Percentiles rank a stretch among this genome's conserved stretches.
These are phyloP conservation scores for Eugnorisma glareosa DNA, from an alignment of 2,888 invertebrate genomes.

Conservation along the genomic window DNA sequence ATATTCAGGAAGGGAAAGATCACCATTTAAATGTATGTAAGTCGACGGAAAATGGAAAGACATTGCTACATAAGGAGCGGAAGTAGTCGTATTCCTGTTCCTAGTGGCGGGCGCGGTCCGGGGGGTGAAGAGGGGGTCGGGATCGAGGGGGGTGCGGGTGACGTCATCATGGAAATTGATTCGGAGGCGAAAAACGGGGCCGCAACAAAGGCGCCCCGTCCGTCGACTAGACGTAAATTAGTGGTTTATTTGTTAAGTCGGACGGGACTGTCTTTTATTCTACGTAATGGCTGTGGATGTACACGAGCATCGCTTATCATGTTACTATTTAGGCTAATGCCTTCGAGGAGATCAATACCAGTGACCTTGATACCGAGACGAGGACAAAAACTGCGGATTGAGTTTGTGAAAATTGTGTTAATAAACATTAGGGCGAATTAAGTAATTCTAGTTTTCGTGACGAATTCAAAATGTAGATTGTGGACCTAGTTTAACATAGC, in stretches of 20 bases:
- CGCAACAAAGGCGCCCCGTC: constrained; percentile 85
- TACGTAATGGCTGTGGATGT: constrained; percentile 72
- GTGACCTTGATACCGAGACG: constrained; percentile 64
- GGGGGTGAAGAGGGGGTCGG: constrained; percentile 65
- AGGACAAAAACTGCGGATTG: constrained; percentile 45
- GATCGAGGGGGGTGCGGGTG: constrained; percentile 75
- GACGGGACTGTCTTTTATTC: constrained; percentile 77
- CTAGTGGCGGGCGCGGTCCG: constrained; percentile 74
- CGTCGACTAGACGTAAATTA: constrained; percentile 84
- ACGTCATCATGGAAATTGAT: constrained; percentile 89
- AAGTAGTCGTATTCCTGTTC: constrained; percentile 83
- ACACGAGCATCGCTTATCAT: constrained; percentile 74
- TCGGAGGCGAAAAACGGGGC: constrained; percentile 87
- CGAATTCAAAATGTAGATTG: constrained; percentile 47
- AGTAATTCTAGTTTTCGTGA: constrained; percentile 52
- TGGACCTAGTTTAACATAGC: constrained; percentile 51
- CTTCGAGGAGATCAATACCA: constrained; percentile 63
- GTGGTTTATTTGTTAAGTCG: constrained; percentile 82
- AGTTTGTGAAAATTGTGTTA: constrained; percentile 53
- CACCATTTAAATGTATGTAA: constrained; percentile 72
- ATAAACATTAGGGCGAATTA: constrained; percentile 53
- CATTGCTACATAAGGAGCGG: constrained; percentile 80
- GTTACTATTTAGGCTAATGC: constrained; percentile 72
- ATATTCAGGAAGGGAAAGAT: constrained; percentile 67
- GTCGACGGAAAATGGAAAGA: constrained; percentile 76